These are phyloP conservation scores for Callimorpha dominula DNA, from an alignment of 2,888 invertebrate genomes.

Conservation along the genomic window DNA sequence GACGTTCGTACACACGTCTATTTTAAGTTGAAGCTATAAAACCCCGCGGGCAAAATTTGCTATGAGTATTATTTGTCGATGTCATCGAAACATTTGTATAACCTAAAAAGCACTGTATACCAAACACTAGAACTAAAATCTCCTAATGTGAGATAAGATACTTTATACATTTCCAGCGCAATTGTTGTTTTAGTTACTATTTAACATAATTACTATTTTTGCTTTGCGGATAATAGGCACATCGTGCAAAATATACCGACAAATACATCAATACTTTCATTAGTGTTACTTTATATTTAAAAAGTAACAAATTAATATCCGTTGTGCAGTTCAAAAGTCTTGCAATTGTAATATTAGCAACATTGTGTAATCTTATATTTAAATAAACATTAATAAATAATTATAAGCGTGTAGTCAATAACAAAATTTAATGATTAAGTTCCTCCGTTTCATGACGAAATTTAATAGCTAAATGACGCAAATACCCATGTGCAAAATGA, in stretches of 20 bases:
- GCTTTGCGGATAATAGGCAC: neutral
- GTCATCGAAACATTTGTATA: too few relatives aligned
- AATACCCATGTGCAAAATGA: neutral
- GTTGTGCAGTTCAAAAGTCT: slow-evolving; percentile 13
- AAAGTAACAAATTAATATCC: slow-evolving; percentile 15
- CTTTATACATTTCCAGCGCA: neutral
- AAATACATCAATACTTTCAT: neutral
- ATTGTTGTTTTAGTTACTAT: neutral
- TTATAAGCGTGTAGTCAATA: slow-evolving; percentile 21
- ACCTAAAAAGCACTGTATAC: too few relatives aligned
- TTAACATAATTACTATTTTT: neutral
- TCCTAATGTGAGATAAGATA: neutral
- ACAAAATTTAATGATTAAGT: slow-evolving; percentile 20
- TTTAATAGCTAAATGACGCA: slow-evolving; percentile 21
- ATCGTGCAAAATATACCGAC: neutral
- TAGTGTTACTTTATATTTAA: slow-evolving; percentile 16
- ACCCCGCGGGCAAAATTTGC: too few relatives aligned
- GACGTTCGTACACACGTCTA: too few relatives aligned
- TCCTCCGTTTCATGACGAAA: slow-evolving; percentile 19
- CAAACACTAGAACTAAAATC: neutral
- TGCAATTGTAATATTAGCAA: slow-evolving; percentile 18
- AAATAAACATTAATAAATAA: slow-evolving; percentile 22
- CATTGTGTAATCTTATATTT: slow-evolving; percentile 23
- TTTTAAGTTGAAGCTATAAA: too few relatives aligned
- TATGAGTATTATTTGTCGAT: too few relatives aligned